Evolutionary conservation across 2,797 vertebrate genomes (phyloP).

Genomic region (Pseudochirops cupreus): DNA sequence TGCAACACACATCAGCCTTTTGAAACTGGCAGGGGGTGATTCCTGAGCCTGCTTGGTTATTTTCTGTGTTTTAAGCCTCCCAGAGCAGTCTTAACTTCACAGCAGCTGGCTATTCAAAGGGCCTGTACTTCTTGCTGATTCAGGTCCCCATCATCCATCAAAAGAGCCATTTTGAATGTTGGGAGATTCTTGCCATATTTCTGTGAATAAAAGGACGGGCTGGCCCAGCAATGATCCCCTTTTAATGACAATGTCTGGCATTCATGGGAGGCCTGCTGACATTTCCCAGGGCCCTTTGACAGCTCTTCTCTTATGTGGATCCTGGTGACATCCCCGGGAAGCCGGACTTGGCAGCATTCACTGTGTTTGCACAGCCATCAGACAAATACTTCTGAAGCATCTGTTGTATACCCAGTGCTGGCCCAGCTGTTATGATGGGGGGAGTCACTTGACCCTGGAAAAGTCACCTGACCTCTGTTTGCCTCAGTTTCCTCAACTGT

Average conservation of each 20-base stretch:
- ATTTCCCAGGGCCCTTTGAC: not conserved
- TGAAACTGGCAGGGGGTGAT: not conserved
- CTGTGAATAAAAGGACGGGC: conserved; percentile 68
- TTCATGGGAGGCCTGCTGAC: not conserved
- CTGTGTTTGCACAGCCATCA: not conserved
- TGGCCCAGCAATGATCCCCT: not conserved
- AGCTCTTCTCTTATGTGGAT: not conserved
- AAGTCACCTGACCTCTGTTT: not conserved
- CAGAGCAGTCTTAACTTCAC: conserved; percentile 21
- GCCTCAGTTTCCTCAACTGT: not conserved
- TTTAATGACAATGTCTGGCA: not conserved
- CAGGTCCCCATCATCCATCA: conserved; percentile 68
- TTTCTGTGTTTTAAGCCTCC: not conserved
- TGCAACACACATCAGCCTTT: not conserved
- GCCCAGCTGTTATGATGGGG: not conserved
- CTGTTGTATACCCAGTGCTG: not conserved
- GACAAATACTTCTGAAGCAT: not conserved
- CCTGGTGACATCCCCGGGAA: not conserved
- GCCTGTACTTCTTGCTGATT: conserved; percentile 63
- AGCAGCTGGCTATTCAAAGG: conserved; percentile 36
- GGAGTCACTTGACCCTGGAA: not conserved
- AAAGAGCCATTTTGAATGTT: conserved; percentile 54
- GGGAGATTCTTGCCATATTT: conserved; percentile 67
- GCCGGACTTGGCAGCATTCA: not conserved
- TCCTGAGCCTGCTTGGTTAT: not conserved